Evolutionary conservation across 2,113 vertebrate species (phyloP), one percentile per base, ranked within the genome.

Genomic region (Ploceus nigricollis): DNA sequence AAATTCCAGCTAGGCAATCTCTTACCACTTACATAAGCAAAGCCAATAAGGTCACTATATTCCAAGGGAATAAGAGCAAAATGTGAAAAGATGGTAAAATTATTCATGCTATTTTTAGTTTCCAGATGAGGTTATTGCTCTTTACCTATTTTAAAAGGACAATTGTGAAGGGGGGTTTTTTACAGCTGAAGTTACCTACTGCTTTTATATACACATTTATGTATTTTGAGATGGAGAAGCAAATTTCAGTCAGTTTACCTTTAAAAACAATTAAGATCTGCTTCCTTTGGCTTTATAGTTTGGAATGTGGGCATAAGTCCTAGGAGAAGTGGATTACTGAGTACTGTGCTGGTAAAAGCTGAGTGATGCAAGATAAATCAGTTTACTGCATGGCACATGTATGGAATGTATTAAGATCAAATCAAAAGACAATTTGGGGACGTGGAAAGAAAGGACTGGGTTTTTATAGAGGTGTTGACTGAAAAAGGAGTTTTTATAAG

Each of bases 31-130:
- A 89, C 1, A 33, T 93, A 96, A 96, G 66, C 85, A 69, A 86
- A 86, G 82, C 56, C 86, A 83, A 27, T 35, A 83, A 93, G 24
- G 96, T 97, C 89, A 97, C 13, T 7, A 5, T 17, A 33, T 93
- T 97, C 27, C 97, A 69, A 48, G 97, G 60, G 9, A 98, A 96
- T 31, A 97, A 95, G 3, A 96, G 51, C 40, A 97, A 75, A 93
- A 97, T 93, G 94, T 98, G 94, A 54, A 91, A 96, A 70, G 88
- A 92, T 56, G 45, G 42, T 69, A 64, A 87, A 96, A 87, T 87
- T 40, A 54, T 13, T 87, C 10, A 2, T 19, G 44, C 69, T 96
- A 87, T 78, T 90, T 89, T 92, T 84, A 73, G 44, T 87, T 94
- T 64, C 31, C 42, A 83, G 86, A 54, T 63, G 61, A 94, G 77